phyloP scores from a whole-genome alignment of 1,140 invertebrate species.

The Drosophila sechellia region DNA sequence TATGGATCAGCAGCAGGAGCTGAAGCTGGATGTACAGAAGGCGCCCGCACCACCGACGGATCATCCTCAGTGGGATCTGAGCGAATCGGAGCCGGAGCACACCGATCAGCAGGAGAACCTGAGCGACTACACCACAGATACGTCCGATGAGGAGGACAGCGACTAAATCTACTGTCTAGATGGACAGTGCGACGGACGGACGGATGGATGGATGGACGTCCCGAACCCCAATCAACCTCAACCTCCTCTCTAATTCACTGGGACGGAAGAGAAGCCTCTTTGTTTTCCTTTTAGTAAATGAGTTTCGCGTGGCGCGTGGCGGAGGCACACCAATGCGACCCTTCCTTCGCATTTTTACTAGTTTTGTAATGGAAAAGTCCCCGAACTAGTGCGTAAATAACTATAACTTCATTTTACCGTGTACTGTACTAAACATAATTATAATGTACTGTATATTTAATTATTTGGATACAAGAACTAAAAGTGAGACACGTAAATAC shows the following conservation, averaged over 20 bases:
- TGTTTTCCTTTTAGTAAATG: conserved; percentile 75
- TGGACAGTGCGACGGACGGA: conserved; percentile 1
- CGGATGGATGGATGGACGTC: conserved; percentile 2
- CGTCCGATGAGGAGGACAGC: conserved; percentile 86
- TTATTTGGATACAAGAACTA: conserved; percentile 75
- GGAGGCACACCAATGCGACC: conserved; percentile 14
- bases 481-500: conserved; percentile 58
- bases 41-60: conserved; percentile 94
- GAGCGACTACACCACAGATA: conserved; percentile 87
- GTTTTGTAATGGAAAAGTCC: conserved; percentile 69
- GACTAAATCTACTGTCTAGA: conserved; percentile 46
- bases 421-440: conserved; percentile 79
- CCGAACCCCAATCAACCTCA: conserved; percentile 15
- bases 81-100: conserved; percentile 95
- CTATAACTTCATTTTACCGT: conserved; percentile 74
- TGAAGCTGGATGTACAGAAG: conserved; percentile 98
- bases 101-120: conserved; percentile 87
- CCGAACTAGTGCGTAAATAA: conserved; percentile 77
- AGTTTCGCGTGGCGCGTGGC: conserved; percentile 60
- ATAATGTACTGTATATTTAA: conserved; percentile 82
- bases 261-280: conserved; percentile 24
- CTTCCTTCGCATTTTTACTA: conserved; percentile 76
- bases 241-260: conserved; percentile 11
- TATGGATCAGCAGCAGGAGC: conserved; percentile 95
- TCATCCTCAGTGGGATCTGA: conserved; percentile 98